These are phyloP conservation scores for Adelges cooleyi DNA, from an alignment of 1,140 invertebrate species.

Conservation along the genomic window DNA sequence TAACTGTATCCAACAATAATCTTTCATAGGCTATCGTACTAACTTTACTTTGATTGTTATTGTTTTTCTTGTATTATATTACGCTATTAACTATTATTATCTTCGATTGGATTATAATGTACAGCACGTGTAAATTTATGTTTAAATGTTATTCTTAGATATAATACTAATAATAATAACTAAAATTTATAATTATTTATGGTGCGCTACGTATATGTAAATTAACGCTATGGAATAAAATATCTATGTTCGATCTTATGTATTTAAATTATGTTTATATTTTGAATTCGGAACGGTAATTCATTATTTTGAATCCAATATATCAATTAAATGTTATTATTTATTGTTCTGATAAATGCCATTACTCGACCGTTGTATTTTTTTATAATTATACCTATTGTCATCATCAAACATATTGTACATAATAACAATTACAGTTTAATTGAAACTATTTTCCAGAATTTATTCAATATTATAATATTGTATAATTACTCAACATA, in stretches of 20 bases:
- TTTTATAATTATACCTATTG: no score
- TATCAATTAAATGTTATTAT: background rate
- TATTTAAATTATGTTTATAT: background rate
- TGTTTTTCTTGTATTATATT: background rate
- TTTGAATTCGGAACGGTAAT: background rate
- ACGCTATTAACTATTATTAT: slow-evolving; percentile 15
- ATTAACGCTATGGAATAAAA: slow-evolving; percentile 13
- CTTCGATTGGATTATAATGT: slow-evolving; percentile 12
- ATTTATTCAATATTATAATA: no score
- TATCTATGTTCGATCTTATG: background rate
- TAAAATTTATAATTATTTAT: background rate
- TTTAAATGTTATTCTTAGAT: slow-evolving; percentile 18
- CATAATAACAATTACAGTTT: no score
- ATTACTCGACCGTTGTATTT: no score
- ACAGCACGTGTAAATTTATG: slow-evolving; percentile 25
- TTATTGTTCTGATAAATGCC: background rate
- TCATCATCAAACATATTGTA: no score
- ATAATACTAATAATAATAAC: background rate
- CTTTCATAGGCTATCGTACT: slow-evolving; percentile 4
- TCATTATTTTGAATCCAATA: background rate
- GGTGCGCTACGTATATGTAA: slow-evolving; percentile 13
- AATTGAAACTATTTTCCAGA: no score
- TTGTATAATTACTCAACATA: no score
- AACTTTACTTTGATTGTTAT: slow-evolving; percentile 4
- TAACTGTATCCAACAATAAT: no score